Base-by-base conservation (phyloP, 2,113 vertebrate genomes). In the Tragelaphus buxtoni region DNA sequence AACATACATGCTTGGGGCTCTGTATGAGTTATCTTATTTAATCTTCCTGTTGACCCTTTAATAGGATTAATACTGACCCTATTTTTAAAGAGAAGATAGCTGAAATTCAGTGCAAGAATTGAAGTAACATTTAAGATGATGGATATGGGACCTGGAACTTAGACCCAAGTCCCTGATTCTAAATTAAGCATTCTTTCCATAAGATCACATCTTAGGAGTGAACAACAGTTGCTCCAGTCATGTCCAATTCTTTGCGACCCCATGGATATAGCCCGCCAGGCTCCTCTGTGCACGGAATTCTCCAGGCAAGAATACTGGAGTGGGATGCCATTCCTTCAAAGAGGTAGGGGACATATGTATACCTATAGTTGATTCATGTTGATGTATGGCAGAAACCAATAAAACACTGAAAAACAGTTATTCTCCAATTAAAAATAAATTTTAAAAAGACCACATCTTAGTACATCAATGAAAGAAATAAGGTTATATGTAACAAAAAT, bases 241-340 rank as follows among this genome's bases (percentile, higher is more conserved):
- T 65, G 16, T 65, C 32, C 7, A 65, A 18, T 65, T n/a, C 61
- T 65, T 65, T n/a, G 61, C 1, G 0, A 65, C 16, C 61, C 18
- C 18, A 22, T 0, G 0, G n/a, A 72, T 72, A 72, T 39, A 72
- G n/a, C n/a, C n/a, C 1, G 0, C n/a, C n/a, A 72, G 65, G 20
- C 65, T 24, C 20, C 65, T 39, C n/a, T 72, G 65, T 72, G 18
- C 65, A 72, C 0, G 0, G 20, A 72, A 12, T 72, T 72, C 35
- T 72, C 65, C 20, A 39, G 18, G 20, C 65, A 39, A 72, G 65
- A 39, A 39, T 39, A 72, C n/a, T 39, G 35, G 65, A 22, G 35
- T 72, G 35, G 65, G 5, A 24, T 39, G 35, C 9, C 9, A 39
- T 72, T 72, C 20, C 35, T 7, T 42, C 69, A 42, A 24, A 74